Evolutionary conservation across 2,113 vertebrate species (phyloP).

Genomic region (Neopipo cinnamomea): DNA sequence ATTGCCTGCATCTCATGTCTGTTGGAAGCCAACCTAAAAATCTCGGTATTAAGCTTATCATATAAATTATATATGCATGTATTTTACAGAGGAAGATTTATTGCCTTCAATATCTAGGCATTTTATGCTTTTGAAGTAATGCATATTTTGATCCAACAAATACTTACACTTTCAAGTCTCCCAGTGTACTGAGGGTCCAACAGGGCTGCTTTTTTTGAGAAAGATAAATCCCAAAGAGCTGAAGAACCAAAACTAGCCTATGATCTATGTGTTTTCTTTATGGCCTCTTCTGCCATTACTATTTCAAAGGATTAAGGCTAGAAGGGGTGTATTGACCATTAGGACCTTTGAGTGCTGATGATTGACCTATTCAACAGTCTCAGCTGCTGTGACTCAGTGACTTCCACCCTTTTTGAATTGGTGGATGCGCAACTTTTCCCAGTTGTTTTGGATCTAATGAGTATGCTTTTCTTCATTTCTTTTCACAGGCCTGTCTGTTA

Average conservation of each 20-base stretch:
- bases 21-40: conserved; percentile 40
- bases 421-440: conserved; percentile 2
- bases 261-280: not conserved
- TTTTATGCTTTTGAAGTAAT: conserved; percentile 61
- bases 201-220: not conserved
- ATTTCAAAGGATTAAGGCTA: not conserved
- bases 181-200: not conserved
- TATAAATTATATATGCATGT: conserved; percentile 53
- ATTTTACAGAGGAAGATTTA: conserved; percentile 58
- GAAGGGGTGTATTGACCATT: not conserved
- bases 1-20: conserved; percentile 20
- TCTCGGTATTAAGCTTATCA: conserved; percentile 45
- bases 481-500: not conserved
- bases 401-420: not conserved
- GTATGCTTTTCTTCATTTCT: not conserved
- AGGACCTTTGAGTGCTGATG: not conserved
- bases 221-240: not conserved
- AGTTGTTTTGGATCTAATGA: not conserved
- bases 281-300: not conserved
- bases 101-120: conserved; percentile 52
- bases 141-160: conserved; percentile 50
- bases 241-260: not conserved
- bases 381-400: not conserved
- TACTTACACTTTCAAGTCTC: not conserved
- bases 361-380: not conserved